A percentile compares a stretch with the other conserved stretches of the same genome.
These are phyloP conservation scores for Hippocampus abdominalis DNA, from an alignment of 2,113 vertebrate species.

Conservation along the genomic window DNA sequence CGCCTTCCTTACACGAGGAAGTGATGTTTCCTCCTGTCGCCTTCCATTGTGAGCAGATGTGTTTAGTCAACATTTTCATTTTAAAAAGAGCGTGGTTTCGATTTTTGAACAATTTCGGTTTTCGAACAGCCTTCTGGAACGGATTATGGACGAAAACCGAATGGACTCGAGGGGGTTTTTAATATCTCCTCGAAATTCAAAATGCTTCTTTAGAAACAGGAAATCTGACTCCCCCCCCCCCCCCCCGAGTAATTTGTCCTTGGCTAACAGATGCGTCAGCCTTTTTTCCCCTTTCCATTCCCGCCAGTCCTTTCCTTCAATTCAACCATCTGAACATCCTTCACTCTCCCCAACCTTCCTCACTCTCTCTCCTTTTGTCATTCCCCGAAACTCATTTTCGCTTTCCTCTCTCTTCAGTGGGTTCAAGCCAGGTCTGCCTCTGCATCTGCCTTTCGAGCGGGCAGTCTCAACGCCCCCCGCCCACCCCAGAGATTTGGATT, in stretches of 20 bases:
- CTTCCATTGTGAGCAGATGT: no score
- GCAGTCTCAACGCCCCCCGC: slow-evolving; percentile 20
- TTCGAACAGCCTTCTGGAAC: no score
- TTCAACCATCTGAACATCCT: slow-evolving; percentile 31
- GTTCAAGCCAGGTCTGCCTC: neutral
- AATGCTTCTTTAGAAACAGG: neutral
- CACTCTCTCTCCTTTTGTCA: slow-evolving; percentile 3
- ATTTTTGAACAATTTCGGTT: no score
- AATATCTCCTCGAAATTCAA: neutral
- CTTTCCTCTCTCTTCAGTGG: neutral
- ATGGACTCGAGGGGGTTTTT: no score
- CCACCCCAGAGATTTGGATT: slow-evolving; percentile 14
- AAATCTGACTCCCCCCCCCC: neutral
- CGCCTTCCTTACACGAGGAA: no score
- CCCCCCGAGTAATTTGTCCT: neutral
- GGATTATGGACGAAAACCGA: no score
- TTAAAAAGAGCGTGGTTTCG: no score
- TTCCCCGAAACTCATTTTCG: slow-evolving; percentile 12
- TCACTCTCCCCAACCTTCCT: slow-evolving; percentile 14
- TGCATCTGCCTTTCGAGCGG: slow-evolving; percentile 13
- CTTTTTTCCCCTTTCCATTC: slow-evolving; percentile 42
- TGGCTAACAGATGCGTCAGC: slow-evolving; percentile 28
- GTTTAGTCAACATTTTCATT: no score
- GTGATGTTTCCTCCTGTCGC: no score
- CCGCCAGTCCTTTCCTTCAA: slow-evolving; percentile 36